phyloP scores from a whole-genome alignment of 2,113 vertebrate genomes.

The Microcebus murinus region DNA sequence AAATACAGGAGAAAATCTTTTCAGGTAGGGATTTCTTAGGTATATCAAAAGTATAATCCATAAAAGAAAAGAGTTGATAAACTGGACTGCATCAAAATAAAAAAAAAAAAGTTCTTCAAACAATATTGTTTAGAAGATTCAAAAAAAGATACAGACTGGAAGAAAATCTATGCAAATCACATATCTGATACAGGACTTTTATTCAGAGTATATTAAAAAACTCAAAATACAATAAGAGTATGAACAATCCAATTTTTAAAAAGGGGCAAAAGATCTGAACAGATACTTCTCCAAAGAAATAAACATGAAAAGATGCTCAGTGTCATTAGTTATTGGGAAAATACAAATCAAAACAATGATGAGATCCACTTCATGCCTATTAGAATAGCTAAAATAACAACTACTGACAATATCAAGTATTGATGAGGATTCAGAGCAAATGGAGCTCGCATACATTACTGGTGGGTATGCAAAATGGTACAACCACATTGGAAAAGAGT shows the following conservation, averaged over 20 bases:
- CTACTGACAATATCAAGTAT: not conserved
- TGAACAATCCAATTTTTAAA: not conserved
- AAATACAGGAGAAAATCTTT: not conserved
- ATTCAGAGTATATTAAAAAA: not conserved
- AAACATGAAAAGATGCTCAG: not conserved
- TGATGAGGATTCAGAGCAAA: not conserved
- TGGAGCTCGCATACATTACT: not conserved
- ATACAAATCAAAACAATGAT: conserved; percentile 22
- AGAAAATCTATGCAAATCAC: conserved; percentile 30
- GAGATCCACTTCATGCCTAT: not conserved
- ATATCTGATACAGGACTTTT: not conserved
- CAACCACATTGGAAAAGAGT: not conserved
- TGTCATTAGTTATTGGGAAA: not conserved
- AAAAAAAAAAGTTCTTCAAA: not conserved
- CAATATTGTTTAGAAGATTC: not conserved
- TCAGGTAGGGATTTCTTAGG: not conserved
- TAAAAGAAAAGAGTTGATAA: not conserved
- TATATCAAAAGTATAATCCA: not conserved
- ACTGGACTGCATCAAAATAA: not conserved
- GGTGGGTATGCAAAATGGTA: not conserved
- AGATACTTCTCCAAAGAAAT: conserved; percentile 8
- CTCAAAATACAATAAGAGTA: not conserved
- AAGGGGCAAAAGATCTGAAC: not conserved
- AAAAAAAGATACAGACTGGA: not conserved
- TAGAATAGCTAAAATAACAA: conserved; percentile 16